These are phyloP conservation scores for Holcopasites calliopsidis DNA, from an alignment of 1,140 invertebrate genomes.

Conservation along the genomic window DNA sequence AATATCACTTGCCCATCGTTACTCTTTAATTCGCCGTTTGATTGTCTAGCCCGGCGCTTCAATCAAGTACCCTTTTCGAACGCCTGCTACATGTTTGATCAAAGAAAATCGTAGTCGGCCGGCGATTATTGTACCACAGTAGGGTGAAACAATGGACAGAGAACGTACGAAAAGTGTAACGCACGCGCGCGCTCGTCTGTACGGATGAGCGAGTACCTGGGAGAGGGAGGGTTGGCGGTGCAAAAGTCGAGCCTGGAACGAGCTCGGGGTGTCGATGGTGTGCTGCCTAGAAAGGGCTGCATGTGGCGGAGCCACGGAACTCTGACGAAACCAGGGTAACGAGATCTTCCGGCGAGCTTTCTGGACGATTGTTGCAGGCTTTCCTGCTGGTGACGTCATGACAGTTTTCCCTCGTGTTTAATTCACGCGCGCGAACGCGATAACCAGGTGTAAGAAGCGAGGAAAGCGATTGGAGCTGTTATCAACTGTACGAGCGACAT, in stretches of 20 bases:
- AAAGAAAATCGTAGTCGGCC: too few relatives aligned
- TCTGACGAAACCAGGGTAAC: conserved; percentile 92
- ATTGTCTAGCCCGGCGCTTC: too few relatives aligned
- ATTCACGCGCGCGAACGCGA: conserved; percentile 41
- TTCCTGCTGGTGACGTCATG: conserved; percentile 79
- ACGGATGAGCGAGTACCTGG: conserved; percentile 75
- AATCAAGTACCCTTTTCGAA: too few relatives aligned
- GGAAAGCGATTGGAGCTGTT: not conserved
- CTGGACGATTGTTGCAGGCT: conserved; percentile 80
- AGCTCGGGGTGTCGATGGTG: conserved; percentile 93
- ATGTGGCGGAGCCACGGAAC: conserved; percentile 85
- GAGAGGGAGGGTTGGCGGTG: conserved; percentile 82
- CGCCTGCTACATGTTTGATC: too few relatives aligned
- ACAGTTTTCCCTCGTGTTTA: conserved; percentile 25
- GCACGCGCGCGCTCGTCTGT: not conserved
- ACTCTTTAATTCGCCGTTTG: too few relatives aligned
- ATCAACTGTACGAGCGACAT: not conserved
- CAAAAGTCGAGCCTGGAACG: conserved; percentile 86
- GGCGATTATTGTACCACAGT: too few relatives aligned
- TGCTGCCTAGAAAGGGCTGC: conserved; percentile 89
- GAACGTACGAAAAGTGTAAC: not conserved
- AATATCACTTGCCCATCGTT: too few relatives aligned
- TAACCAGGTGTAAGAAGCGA: not conserved
- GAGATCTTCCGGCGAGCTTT: conserved; percentile 92
- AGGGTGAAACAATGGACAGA: not conserved